Conservation (phyloP, 2,113 vertebrate genomes). For the Bubo bubo region DNA sequence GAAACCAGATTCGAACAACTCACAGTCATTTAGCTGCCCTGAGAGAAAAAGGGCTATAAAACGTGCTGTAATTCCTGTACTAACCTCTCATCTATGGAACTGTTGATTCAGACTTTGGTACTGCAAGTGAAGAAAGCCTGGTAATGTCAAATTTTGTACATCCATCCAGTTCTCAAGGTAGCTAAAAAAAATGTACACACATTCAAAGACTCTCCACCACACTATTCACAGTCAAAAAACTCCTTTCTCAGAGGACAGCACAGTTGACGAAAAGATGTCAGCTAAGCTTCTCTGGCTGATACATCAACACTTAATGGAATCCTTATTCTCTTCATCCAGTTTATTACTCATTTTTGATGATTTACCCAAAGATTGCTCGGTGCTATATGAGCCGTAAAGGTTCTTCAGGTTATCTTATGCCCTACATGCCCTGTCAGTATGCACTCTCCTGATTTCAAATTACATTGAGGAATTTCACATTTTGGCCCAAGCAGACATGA, state of each 20-base stretch:
- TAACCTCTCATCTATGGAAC: neutral
- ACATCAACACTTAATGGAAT: neutral
- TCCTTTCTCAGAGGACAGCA: neutral
- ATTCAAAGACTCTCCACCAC: neutral
- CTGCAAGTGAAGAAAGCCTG: neutral
- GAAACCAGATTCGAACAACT: neutral
- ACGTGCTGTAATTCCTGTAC: neutral
- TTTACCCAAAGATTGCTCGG: neutral
- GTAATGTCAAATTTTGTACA: neutral
- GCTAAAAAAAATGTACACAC: neutral
- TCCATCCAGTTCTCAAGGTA: neutral
- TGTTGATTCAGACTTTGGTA: neutral
- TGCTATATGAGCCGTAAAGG: fast-evolving
- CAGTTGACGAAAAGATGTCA: neutral
- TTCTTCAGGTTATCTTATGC: neutral
- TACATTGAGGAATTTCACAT: neutral
- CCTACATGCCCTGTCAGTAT: neutral
- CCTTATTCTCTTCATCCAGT: neutral
- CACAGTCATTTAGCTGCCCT: neutral
- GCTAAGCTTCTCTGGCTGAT: neutral
- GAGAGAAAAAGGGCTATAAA: neutral
- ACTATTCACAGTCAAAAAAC: neutral
- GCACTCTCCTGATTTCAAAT: neutral
- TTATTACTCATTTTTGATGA: neutral
- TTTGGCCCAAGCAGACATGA: neutral